phyloP scores from a whole-genome alignment of 2,797 vertebrate genomes.

The Sibirionetta formosa region DNA sequence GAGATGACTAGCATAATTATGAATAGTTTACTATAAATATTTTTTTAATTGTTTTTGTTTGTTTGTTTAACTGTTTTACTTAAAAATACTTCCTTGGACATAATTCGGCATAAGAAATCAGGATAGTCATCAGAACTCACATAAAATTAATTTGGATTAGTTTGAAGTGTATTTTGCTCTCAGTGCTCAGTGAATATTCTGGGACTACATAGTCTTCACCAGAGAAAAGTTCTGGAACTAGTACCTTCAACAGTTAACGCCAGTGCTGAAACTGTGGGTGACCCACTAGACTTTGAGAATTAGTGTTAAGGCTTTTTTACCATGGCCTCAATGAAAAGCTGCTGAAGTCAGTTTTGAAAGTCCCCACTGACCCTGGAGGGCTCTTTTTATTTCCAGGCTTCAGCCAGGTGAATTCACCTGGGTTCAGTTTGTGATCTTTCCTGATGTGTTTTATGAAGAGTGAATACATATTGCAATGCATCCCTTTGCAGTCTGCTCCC shows the following conservation, averaged over 20 bases:
- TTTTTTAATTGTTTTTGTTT: too few species aligned
- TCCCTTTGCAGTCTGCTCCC: neutral
- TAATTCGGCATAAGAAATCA: neutral
- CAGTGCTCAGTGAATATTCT: neutral
- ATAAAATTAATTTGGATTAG: neutral
- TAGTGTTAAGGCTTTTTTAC: neutral
- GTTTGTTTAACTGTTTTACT: neutral
- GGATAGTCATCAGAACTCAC: fast-evolving
- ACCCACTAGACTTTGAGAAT: neutral
- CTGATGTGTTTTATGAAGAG: neutral
- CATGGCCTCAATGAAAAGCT: neutral
- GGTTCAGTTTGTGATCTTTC: neutral
- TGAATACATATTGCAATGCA: neutral
- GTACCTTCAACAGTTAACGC: neutral
- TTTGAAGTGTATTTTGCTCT: neutral
- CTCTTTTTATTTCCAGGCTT: neutral
- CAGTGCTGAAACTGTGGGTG: neutral
- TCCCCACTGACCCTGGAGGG: neutral
- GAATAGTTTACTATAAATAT: neutral
- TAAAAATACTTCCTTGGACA: neutral
- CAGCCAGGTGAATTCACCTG: neutral
- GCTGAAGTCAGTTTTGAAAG: neutral
- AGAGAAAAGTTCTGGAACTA: neutral
- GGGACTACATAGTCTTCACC: neutral
- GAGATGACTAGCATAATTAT: neutral